phyloP scores from a whole-genome alignment of 2,113 vertebrate genomes.

The Callithrix jacchus region DNA sequence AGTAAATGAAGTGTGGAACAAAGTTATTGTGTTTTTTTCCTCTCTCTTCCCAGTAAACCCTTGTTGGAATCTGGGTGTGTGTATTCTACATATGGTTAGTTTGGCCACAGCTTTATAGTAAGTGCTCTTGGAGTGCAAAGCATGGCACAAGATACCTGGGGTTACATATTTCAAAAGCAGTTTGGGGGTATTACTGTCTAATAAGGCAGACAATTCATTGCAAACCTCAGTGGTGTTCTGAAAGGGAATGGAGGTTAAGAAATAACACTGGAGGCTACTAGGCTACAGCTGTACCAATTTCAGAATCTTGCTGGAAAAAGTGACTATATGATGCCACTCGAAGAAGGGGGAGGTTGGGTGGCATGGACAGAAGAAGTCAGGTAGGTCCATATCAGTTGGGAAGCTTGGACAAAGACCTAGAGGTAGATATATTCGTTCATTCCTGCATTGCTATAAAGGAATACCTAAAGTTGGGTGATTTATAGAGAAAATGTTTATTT shows the following conservation, averaged over 20 bases:
- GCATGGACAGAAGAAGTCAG: neutral
- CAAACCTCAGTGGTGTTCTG: neutral
- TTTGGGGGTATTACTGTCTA: neutral
- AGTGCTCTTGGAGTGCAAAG: neutral
- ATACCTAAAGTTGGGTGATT: too few relatives aligned
- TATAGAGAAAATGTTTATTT: too few relatives aligned
- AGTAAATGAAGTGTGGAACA: constrained; percentile 58
- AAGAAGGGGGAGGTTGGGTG: neutral
- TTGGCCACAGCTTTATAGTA: neutral
- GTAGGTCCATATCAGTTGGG: neutral
- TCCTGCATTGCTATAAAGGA: too few relatives aligned
- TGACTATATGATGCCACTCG: neutral
- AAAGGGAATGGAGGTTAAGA: neutral
- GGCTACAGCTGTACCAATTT: neutral
- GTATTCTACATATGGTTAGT: neutral
- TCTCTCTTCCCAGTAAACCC: neutral
- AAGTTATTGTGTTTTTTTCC: neutral
- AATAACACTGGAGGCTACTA: neutral
- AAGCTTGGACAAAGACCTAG: neutral
- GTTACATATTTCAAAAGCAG: neutral
- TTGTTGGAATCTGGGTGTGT: neutral
- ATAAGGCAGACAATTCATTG: neutral
- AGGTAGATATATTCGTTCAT: neutral
- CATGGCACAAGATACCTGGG: neutral
- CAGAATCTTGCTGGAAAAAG: neutral